These are phyloP conservation scores for Belgica antarctica DNA, from an alignment of 2,888 invertebrate species.

Conservation along the genomic window DNA sequence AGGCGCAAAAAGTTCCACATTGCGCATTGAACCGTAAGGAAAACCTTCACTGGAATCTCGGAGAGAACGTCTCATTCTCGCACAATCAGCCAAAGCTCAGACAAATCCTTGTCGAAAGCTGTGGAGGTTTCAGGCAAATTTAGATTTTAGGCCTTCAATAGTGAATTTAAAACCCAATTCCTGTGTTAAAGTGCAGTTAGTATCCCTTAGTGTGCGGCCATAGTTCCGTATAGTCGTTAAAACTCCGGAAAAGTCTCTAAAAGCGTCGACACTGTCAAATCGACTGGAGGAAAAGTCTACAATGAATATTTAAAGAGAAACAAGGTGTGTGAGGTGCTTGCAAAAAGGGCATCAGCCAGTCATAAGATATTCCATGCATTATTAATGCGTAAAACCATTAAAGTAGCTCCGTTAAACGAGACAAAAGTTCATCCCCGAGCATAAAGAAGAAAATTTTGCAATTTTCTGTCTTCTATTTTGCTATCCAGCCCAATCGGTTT, in stretches of 20 bases:
- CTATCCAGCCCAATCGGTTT: constrained; percentile 40
- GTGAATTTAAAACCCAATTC: not conserved
- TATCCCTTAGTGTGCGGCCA: not conserved
- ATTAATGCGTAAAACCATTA: not conserved
- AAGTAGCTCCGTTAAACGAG: not conserved
- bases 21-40: not conserved
- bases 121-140: not conserved
- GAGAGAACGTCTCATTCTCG: not conserved
- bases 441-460: not conserved
- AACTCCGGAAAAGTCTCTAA: not conserved
- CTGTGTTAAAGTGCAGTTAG: not conserved
- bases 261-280: not conserved
- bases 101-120: constrained; percentile 11
- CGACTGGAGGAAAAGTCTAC: not conserved
- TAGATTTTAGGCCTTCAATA: constrained; percentile 1
- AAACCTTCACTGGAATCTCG: not conserved
- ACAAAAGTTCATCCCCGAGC: not conserved
- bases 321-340: constrained; percentile 6
- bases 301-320: constrained; percentile 19
- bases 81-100: constrained; percentile 14
- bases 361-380: not conserved
- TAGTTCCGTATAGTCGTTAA: not conserved
- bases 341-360: not conserved
- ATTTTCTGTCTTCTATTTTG: constrained; percentile 15
- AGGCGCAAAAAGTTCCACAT: not conserved